Evolutionary conservation across 2,888 invertebrate species (phyloP).

Genomic region (Acrobeloides nanus): DNA sequence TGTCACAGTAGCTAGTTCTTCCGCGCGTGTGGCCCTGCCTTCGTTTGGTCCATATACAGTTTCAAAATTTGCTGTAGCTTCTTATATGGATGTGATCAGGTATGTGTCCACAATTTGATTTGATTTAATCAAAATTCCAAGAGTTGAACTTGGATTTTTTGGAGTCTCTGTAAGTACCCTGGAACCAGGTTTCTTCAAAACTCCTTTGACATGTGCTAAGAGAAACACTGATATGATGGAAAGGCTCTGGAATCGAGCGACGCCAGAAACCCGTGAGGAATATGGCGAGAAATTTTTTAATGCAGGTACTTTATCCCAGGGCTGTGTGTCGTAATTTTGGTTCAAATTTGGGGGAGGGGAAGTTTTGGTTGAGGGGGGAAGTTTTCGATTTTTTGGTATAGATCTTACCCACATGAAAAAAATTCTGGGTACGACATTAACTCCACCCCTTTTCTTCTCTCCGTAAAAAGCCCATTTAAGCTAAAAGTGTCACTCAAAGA

Average conservation of each 20-base stretch:
- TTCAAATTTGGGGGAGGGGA: too few species aligned
- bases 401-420: too few species aligned
- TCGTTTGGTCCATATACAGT: slow-evolving; percentile 41
- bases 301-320: slow-evolving; percentile 7
- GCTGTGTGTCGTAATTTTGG: too few species aligned
- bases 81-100: slow-evolving; percentile 41
- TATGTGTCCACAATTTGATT: slow-evolving; percentile 6
- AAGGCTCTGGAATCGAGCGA: slow-evolving; percentile 20
- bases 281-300: slow-evolving; percentile 28
- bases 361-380: too few species aligned
- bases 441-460: slow-evolving; percentile 3
- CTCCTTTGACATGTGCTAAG: slow-evolving; percentile 21
- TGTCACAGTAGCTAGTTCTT: slow-evolving; percentile 55
- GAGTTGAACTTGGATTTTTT: slow-evolving; percentile 39
- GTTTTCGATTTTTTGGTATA: too few species aligned
- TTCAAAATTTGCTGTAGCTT: slow-evolving; percentile 39
- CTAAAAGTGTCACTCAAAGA: slow-evolving; percentile 11
- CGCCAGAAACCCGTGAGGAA: slow-evolving; percentile 20
- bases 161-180: slow-evolving; percentile 44
- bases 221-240: slow-evolving; percentile 16
- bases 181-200: slow-evolving; percentile 48
- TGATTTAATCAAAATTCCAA: slow-evolving; percentile 1
- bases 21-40: slow-evolving; percentile 52
- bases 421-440: too few species aligned
- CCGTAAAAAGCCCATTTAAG: too few species aligned